phyloP scores from a whole-genome alignment of 1,140 invertebrate species.

The Littorina saxatilis region DNA sequence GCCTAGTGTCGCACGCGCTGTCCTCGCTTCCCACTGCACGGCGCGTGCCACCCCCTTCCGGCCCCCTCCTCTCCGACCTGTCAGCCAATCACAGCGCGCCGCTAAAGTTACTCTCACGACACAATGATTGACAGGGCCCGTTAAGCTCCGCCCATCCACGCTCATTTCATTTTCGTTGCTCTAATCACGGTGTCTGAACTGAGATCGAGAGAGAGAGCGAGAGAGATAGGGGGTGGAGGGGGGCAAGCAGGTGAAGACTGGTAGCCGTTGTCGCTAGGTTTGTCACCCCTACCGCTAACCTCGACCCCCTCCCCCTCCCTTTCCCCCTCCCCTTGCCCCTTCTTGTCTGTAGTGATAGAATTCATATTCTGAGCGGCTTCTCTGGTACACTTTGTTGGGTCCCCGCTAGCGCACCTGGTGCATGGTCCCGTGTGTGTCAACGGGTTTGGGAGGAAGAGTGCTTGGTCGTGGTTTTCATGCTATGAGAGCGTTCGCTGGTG shows the following conservation, averaged over 20 bases:
- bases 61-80: neutral
- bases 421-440: no score
- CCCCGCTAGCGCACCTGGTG: no score
- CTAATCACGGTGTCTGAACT: neutral
- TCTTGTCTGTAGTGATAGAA: neutral
- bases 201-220: neutral
- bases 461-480: no score
- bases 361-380: no score
- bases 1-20: slow-evolving; percentile 33
- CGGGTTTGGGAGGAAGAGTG: no score
- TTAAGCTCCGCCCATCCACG: neutral
- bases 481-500: no score
- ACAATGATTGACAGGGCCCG: neutral
- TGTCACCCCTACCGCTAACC: neutral
- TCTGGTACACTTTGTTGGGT: no score
- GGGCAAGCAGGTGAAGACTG: slow-evolving; percentile 6
- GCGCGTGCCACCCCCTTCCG: slow-evolving; percentile 2
- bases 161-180: neutral
- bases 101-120: neutral
- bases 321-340: neutral
- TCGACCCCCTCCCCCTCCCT: neutral
- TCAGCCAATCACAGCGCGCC: slow-evolving; percentile 17
- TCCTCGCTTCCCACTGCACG: neutral
- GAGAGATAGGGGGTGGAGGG: neutral
- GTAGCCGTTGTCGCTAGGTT: neutral